Evolutionary conservation across 2,113 vertebrate species (phyloP), one percentile per base, ranked within the genome.

Genomic region (Alectura lathami): DNA sequence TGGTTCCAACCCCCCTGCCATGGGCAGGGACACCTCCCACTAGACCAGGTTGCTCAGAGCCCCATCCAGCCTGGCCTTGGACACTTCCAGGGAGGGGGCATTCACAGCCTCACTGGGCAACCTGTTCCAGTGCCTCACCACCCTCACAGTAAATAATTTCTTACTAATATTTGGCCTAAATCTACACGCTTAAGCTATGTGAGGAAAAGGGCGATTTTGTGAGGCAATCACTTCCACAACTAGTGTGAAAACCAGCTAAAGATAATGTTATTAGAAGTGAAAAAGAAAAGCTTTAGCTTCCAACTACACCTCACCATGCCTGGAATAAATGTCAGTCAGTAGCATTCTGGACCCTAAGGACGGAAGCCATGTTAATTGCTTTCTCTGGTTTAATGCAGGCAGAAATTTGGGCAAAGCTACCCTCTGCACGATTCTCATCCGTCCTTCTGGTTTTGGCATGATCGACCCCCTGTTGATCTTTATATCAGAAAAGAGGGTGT

Each of bases 361-460:
- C 50, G 38, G 68, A 50, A 86, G 21, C 24, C 63, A 4, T 23
- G 48, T 27, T 9, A 51, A 11, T 11, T 50, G 14, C 54, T 12
- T 4, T 32, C 67, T 51, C 67, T 27, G 27, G 23, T 38, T 34
- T 60, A 51, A 26, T 6, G 32, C 59, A 70, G 75, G 32, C 45
- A 53, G 56, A 56, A 82, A 43, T 48, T 32, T 14, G 12, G 60
- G 34, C 57, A 76, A 22, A 85, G 21, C 50, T 53, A 8, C 76
- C 38, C 16, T 56, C 62, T 80, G 18, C 11, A 11, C 4, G 23
- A 10, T 45, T 67, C 48, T 76, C 34, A 16, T 72, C 38, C 54
- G 11, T 10, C 11, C 8, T 72, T 42, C 34, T 0, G 0, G 3
- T 45, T 69, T 18, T n/a, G 38, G 3, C 32, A 11, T 23, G 9